phyloP scores from a whole-genome alignment of 2,113 vertebrate species.

The Grallaria varia region DNA sequence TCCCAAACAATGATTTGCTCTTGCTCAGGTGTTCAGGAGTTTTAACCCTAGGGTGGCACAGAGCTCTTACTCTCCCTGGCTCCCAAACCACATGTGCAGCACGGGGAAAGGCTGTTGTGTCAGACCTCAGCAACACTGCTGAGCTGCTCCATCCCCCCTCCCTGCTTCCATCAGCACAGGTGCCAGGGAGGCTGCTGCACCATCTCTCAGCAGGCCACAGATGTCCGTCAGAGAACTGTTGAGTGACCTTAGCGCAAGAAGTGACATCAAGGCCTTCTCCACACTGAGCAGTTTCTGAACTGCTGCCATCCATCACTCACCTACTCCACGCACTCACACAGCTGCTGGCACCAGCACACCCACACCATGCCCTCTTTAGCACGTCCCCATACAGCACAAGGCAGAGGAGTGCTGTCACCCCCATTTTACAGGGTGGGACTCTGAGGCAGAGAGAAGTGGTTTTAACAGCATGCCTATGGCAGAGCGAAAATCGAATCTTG shows the following conservation, averaged over 20 bases:
- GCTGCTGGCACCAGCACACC: neutral
- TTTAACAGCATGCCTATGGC: neutral
- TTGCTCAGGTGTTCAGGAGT: neutral
- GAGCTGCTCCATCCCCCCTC: neutral
- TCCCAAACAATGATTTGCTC: neutral
- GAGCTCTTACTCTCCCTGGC: neutral
- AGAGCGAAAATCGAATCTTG: neutral
- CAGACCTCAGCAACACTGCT: neutral
- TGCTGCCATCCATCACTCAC: neutral
- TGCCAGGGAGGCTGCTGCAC: neutral
- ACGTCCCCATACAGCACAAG: fast-evolving
- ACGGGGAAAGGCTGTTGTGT: neutral
- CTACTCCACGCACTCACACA: neutral
- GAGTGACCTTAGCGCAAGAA: neutral
- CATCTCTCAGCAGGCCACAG: conserved; percentile 26
- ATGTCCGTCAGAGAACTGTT: neutral
- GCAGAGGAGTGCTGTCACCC: neutral
- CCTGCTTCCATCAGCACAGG: neutral
- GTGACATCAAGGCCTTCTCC: neutral
- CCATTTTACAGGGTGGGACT: neutral
- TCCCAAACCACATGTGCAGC: neutral
- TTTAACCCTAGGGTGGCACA: neutral
- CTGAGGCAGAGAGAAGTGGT: neutral
- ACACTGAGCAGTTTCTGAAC: neutral
- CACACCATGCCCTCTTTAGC: neutral